Evolutionary conservation across 2,888 invertebrate species (phyloP), one percentile per base, ranked within the genome.

Genomic region (Mythimna ferrago): DNA sequence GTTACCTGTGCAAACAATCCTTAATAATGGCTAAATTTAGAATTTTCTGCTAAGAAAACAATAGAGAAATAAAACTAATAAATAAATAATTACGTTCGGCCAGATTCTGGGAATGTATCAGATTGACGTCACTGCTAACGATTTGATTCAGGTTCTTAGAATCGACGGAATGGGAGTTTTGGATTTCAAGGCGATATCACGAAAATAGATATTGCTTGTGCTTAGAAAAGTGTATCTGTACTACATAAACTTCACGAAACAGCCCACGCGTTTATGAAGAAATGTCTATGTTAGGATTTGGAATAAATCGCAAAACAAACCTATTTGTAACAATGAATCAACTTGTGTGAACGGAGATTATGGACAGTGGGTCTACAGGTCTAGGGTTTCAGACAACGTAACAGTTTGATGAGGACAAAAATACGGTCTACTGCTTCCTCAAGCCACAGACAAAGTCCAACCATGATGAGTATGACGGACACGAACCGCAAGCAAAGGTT

Each of bases 61-160:
- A 86, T 87, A 72, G 82, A 82, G 83, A 84, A 73, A 82, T 87
- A 87, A 86, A 80, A 71, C 80, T 67, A 86, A 86, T 87, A 88
- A 86, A 87, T 83, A 83, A 88, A 86, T 78, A 80, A 87, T 87
- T 86, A 88, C 85, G 82, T 86, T 87, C 78, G 79, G 66, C 73
- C 81, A 84, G 83, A 71, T 92, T 92, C 92, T 86, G 81, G 84
- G 91, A 93, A 93, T 87, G 86, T 87, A 88, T 81, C 78, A 76
- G 82, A 90, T 90, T 94, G 94, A 95, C 94, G 95, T 94, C 94
- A 95, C 85, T 87, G 85, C 86, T 83, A 86, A 82, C 79, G 84
- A 87, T 89, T 87, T 86, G 83, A 89, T 89, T 89, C 87, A 78
- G 88, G 86, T 94, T 92, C 93, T 87, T 51, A 87, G 93, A 93